Evolutionary conservation across 2,797 vertebrate species (phyloP), one percentile per base, ranked within the genome.

Genomic region (Phaenicophaeus curvirostris): DNA sequence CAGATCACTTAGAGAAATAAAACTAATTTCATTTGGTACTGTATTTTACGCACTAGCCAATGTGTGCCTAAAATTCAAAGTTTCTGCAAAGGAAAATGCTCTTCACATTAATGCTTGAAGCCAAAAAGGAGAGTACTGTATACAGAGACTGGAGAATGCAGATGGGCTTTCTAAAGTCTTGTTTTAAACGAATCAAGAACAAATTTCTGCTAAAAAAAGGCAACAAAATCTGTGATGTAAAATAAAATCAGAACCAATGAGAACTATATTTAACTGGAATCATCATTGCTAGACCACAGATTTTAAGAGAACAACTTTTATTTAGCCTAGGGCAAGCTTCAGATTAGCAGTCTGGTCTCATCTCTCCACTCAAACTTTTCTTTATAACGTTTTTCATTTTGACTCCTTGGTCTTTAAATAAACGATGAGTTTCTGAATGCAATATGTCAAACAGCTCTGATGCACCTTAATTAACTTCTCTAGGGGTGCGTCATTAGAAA

Each of bases 311-410:
- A 63, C 48, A 58, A 79, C 53, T 91, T 90, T 20, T 18, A 42
- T 76, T 63, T 62, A 69, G 66, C 66, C 55, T 14, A 44, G n/a
- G 58, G 72, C 23, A 35, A 77, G 83, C 54, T 81, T 35, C 37
- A 8, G 23, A 95, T 93, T 57, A 93, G 86, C 57, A 94, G 78
- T 89, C 92, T 33, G 57, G 67, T 80, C 78, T 95, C 86, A 94
- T 80, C 81, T n/a, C 80, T 24, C 48, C 77, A 57, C 74, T 89
- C 67, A 17, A 77, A 46, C 68, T 50, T 65, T 57, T 24, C 89
- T 67, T 8, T 7, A 82, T 15, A 15, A 28, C 0, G 0, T 55
- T 79, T 48, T 89, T 61, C 85, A 27, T 27, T 72, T 76, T n/a
- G 85, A 59, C 50, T 72, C 51, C 37, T 48, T 48, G 46, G 21